phyloP scores from a whole-genome alignment of 2,797 vertebrate genomes.

The Alauda arvensis region DNA sequence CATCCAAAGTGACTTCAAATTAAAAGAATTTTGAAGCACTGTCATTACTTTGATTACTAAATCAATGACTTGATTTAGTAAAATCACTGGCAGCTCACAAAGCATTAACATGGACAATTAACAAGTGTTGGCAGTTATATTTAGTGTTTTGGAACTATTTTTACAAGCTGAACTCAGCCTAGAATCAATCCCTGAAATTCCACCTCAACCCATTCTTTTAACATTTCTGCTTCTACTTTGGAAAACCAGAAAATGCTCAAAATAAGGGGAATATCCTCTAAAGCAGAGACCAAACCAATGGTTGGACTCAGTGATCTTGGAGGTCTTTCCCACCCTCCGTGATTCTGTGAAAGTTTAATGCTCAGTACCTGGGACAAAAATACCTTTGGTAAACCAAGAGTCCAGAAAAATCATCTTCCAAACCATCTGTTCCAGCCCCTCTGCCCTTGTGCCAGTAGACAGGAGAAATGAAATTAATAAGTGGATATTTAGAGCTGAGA shows the following conservation, averaged over 20 bases:
- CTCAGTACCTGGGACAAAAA: not conserved
- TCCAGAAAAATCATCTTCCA: not conserved
- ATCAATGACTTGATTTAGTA: not conserved
- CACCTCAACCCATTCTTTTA: not conserved
- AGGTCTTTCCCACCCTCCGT: not conserved
- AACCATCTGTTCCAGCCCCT: conserved; percentile 14
- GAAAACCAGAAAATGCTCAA: not conserved
- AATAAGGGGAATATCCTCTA: not conserved
- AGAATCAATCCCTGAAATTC: not conserved
- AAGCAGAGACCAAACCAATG: not conserved
- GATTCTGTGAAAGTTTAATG: not conserved
- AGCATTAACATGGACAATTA: not conserved
- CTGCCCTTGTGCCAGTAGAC: not conserved
- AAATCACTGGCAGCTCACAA: not conserved
- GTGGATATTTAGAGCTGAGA: not conserved
- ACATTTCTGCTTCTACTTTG: not conserved
- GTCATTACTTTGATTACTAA: not conserved
- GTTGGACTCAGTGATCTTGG: not conserved
- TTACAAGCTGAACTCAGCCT: not conserved
- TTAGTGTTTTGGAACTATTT: not conserved
- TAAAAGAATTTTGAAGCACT: not conserved
- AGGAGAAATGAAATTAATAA: not conserved
- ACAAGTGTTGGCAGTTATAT: not conserved
- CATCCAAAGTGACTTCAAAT: not conserved
- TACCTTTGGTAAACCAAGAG: not conserved